Conservation (phyloP, 1,140 invertebrate species). For the Drosophila burlai region DNA sequence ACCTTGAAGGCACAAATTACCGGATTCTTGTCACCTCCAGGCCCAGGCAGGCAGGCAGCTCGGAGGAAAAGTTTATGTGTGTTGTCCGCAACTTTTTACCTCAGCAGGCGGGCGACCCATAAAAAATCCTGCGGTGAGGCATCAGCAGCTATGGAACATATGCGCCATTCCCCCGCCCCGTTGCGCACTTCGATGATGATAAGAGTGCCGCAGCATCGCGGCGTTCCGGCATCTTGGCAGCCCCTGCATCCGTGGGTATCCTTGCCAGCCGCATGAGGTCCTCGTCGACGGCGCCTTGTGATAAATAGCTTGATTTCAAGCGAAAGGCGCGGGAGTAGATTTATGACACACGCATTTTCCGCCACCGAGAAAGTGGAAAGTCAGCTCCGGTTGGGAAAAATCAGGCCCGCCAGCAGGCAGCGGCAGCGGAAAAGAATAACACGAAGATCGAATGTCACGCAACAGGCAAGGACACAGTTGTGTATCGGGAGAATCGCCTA, state of each 20-base stretch:
- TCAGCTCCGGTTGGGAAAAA: conserved; percentile 29
- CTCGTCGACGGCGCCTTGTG: conserved; percentile 47
- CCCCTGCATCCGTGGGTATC: conserved; percentile 19
- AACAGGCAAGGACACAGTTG: conserved; percentile 28
- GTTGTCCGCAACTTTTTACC: conserved; percentile 59
- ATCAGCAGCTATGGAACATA: conserved; percentile 46
- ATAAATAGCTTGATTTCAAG: conserved; percentile 62
- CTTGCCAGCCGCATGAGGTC: conserved; percentile 44
- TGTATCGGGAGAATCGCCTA: conserved; percentile 22
- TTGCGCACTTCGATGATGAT: conserved; percentile 30
- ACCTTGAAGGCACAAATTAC: conserved; percentile 79
- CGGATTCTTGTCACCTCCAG: conserved; percentile 73
- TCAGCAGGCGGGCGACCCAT: conserved; percentile 49
- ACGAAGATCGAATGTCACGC: conserved; percentile 43
- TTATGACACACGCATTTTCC: conserved; percentile 59
- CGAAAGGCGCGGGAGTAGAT: conserved; percentile 55
- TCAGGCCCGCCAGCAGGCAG: conserved; percentile 5
- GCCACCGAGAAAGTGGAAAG: conserved; percentile 45
- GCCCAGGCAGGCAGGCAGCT: not conserved
- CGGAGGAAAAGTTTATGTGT: conserved; percentile 50
- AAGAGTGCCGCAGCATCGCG: conserved; percentile 40
- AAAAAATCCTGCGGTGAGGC: conserved; percentile 54
- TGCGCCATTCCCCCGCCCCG: conserved; percentile 9
- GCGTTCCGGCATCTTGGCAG: conserved; percentile 22
- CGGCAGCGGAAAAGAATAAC: conserved; percentile 2